phyloP scores from a whole-genome alignment of 1,140 invertebrate species.

The Tribolium castaneum region DNA sequence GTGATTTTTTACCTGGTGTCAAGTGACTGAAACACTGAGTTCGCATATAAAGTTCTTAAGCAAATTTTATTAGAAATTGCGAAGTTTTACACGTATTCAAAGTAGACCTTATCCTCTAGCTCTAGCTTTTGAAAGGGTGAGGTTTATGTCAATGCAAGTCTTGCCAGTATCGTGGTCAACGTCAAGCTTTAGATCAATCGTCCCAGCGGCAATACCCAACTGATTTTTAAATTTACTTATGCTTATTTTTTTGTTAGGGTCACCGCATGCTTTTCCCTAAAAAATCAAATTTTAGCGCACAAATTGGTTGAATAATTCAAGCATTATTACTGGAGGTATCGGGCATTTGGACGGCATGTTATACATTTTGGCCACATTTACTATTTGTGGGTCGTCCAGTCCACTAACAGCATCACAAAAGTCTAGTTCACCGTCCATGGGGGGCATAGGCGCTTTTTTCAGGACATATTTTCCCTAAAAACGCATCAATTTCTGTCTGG shows the following conservation, averaged over 20 bases:
- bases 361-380: conserved; percentile 25
- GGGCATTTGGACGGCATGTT: conserved; percentile 38
- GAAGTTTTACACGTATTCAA: not conserved
- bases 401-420: conserved; percentile 35
- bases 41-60: not conserved
- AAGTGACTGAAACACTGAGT: too few species aligned
- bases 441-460: conserved; percentile 45
- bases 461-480: conserved; percentile 39
- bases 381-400: conserved; percentile 6
- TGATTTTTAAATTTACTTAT: conserved; percentile 52
- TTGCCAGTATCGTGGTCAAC: conserved; percentile 51
- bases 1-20: too few species aligned
- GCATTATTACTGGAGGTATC: conserved; percentile 18
- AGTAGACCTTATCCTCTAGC: not conserved
- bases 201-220: conserved; percentile 51
- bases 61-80: not conserved
- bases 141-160: conserved; percentile 49
- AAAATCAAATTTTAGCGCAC: conserved; percentile 8
- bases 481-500: too few species aligned
- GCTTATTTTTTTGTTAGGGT: conserved; percentile 47
- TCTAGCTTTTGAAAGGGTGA: conserved; percentile 38
- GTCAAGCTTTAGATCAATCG: conserved; percentile 44
- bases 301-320: not conserved
- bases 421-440: conserved; percentile 41
- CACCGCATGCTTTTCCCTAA: conserved; percentile 49